A percentile compares a stretch with the other conserved stretches of the same genome.
Evolutionary conservation across 2,113 vertebrate species (phyloP).

Genomic region (Calidris pugnax): DNA sequence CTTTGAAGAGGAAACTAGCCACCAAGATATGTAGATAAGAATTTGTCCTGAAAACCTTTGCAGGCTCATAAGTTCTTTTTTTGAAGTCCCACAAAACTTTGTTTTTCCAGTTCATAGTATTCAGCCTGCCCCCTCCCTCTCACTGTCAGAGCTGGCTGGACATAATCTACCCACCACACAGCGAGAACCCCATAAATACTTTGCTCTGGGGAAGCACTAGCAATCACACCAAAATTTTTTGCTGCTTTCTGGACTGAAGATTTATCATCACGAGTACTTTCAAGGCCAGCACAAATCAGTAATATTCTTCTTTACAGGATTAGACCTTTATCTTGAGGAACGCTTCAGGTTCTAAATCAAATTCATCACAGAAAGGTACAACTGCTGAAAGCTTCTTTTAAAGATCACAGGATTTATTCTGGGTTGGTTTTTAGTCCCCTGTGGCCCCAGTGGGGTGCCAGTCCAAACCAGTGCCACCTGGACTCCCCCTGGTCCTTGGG

Average conservation of each 20-base stretch:
- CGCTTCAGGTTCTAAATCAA: neutral
- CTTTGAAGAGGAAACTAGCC: neutral
- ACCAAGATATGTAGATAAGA: neutral
- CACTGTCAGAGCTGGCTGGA: neutral
- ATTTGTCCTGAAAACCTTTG: neutral
- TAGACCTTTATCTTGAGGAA: neutral
- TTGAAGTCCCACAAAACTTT: neutral
- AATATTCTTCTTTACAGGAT: neutral
- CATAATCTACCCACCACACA: neutral
- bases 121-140: neutral
- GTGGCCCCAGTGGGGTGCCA: accelerated
- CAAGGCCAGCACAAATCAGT: neutral
- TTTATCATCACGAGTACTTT: neutral
- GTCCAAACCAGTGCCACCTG: neutral
- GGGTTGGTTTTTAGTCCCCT: neutral
- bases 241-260: neutral
- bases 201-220: neutral
- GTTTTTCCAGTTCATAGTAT: neutral
- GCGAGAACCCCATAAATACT: neutral
- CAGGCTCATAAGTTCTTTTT: neutral
- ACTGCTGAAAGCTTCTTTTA: neutral
- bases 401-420: neutral
- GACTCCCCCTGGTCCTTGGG: too few species aligned
- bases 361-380: neutral
- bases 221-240: neutral